Evolutionary conservation across 1,140 invertebrate species (phyloP).

Genomic region (Drosophila insularis): DNA sequence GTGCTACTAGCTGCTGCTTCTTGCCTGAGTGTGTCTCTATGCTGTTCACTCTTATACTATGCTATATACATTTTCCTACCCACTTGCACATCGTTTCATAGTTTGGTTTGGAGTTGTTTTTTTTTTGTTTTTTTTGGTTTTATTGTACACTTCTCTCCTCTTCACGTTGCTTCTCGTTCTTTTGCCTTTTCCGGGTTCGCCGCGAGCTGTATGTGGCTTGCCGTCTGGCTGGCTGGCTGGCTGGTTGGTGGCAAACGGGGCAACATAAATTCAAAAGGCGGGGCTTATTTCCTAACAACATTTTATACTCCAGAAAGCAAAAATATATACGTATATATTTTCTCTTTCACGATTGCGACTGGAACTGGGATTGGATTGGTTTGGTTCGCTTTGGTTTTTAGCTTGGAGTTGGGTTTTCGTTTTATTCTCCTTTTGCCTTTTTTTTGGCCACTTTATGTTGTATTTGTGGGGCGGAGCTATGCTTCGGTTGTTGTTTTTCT

Average conservation of each 20-base stretch:
- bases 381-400: not conserved
- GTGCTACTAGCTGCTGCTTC: not conserved
- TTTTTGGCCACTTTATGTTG: conserved; percentile 30
- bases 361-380: conserved; percentile 36
- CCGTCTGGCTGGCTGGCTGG: not conserved
- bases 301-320: conserved; percentile 50
- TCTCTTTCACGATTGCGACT: conserved; percentile 40
- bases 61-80: conserved; percentile 36
- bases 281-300: conserved; percentile 68
- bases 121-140: conserved; percentile 51
- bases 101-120: conserved; percentile 25
- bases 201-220: conserved; percentile 36
- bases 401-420: conserved; percentile 27
- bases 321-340: conserved; percentile 41
- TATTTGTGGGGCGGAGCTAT: conserved; percentile 64
- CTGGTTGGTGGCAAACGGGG: conserved; percentile 4
- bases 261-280: conserved; percentile 67
- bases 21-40: conserved; percentile 41
- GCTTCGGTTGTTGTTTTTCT: conserved; percentile 47
- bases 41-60: conserved; percentile 19
- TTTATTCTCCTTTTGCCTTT: conserved; percentile 45
- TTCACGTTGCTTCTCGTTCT: not conserved
- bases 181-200: conserved; percentile 66
- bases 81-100: conserved; percentile 35
- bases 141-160: conserved; percentile 30